These are phyloP conservation scores for Tetramorium alpestre DNA, from an alignment of 1,140 invertebrate genomes.

Conservation along the genomic window DNA sequence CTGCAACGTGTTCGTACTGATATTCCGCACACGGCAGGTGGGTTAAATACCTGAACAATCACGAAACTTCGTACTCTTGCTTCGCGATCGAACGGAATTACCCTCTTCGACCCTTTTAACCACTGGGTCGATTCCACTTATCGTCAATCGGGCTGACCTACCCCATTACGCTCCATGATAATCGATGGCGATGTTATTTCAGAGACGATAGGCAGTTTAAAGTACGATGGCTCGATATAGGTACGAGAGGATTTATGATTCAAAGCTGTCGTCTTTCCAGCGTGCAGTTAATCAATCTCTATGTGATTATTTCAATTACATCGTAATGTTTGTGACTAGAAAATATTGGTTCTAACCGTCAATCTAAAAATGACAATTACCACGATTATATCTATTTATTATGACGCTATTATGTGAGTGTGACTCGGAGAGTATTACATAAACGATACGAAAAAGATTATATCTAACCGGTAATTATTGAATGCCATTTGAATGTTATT, in stretches of 20 bases:
- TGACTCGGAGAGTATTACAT: background rate
- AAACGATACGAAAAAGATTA: background rate
- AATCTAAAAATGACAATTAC: constrained; percentile 9
- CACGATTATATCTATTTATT: background rate
- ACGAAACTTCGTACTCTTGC: constrained; percentile 54
- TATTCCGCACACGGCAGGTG: constrained; percentile 26
- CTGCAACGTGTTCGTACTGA: background rate
- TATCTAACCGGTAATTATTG: background rate
- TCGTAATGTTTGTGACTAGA: background rate
- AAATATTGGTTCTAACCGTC: background rate
- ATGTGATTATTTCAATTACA: background rate
- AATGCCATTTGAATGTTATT: no score
- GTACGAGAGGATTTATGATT: constrained; percentile 36
- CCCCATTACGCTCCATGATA: constrained; percentile 62
- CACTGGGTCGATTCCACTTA: constrained; percentile 69
- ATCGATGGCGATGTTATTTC: constrained; percentile 71
- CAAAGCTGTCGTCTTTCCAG: background rate
- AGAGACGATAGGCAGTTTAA: constrained; percentile 50
- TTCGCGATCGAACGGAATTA: constrained; percentile 62
- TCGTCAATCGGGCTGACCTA: constrained; percentile 69
- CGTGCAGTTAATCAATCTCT: background rate
- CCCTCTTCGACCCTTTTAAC: constrained; percentile 65
- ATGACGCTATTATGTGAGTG: background rate
- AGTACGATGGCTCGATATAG: constrained; percentile 43
- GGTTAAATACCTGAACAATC: constrained; percentile 64